These are phyloP conservation scores for Eupithecia inturbata DNA, from an alignment of 2,888 invertebrate species.

Conservation along the genomic window DNA sequence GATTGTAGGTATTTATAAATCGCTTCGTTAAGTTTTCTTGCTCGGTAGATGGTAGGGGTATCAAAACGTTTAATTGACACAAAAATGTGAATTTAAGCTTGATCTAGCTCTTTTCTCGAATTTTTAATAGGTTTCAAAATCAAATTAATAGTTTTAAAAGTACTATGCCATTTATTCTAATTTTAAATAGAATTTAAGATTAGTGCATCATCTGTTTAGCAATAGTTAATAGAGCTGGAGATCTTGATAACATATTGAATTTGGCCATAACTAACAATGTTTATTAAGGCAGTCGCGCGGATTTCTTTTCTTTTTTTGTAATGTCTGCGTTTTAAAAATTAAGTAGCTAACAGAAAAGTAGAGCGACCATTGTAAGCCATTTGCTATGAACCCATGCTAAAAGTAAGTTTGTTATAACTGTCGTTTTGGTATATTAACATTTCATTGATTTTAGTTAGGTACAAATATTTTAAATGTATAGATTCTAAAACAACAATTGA, in stretches of 20 bases:
- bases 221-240: constrained; percentile 13
- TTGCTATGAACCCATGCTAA: background rate
- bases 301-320: background rate
- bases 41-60: constrained; percentile 28
- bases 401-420: background rate
- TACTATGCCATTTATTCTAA: constrained; percentile 35
- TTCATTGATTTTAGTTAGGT: background rate
- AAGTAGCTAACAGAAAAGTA: background rate
- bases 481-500: background rate
- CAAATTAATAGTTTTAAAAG: constrained; percentile 18
- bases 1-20: constrained; percentile 67
- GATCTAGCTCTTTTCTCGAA: constrained; percentile 36
- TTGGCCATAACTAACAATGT: background rate
- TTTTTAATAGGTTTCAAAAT: constrained; percentile 12
- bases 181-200: constrained; percentile 32
- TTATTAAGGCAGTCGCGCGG: background rate
- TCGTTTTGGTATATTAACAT: background rate
- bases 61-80: constrained; percentile 12
- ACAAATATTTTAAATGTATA: background rate
- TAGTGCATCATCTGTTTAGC: constrained; percentile 26
- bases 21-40: constrained; percentile 37
- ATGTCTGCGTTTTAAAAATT: background rate
- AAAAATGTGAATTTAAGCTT: constrained; percentile 18
- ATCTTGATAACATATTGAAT: constrained; percentile 5
- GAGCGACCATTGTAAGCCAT: background rate